A percentile compares a stretch with the other conserved stretches of the same genome.
phyloP scores from a whole-genome alignment of 2,113 vertebrate genomes.

The Triplophysa rosa region DNA sequence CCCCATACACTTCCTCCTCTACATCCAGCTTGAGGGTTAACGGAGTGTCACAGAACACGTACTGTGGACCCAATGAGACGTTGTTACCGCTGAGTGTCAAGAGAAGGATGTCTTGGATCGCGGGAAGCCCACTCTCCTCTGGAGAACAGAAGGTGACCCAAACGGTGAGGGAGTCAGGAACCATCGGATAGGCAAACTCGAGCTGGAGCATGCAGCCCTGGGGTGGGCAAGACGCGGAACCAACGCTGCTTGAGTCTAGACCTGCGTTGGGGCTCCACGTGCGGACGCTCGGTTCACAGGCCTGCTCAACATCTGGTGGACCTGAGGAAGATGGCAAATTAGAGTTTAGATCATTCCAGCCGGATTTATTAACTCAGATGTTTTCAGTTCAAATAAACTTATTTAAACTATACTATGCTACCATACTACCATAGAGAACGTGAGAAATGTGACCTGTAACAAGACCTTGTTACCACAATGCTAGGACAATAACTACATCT shows the following conservation, averaged over 20 bases:
- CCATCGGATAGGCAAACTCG: constrained; percentile 83
- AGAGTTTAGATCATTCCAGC: no score
- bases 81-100: constrained; percentile 85
- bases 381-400: no score
- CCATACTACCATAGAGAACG: no score
- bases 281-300: constrained; percentile 91
- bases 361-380: no score
- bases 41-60: constrained; percentile 90
- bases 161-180: constrained; percentile 87
- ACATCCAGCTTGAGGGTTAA: constrained; percentile 86
- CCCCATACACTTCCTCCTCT: constrained; percentile 82
- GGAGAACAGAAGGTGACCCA: constrained; percentile 94
- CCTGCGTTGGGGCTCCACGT: constrained; percentile 95
- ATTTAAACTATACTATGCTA: no score
- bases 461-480: no score
- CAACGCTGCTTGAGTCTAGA: constrained; percentile 79
- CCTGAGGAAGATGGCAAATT: constrained; percentile 68
- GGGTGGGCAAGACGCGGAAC: constrained; percentile 79
- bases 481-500: no score
- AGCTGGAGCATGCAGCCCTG: constrained; percentile 96
- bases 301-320: constrained; percentile 94
- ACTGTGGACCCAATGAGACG: constrained; percentile 88
- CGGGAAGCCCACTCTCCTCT: constrained; percentile 83
- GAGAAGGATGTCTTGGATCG: constrained; percentile 89
- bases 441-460: no score